Evolutionary conservation across 2,888 invertebrate species (phyloP), one percentile per base, ranked within the genome.

Genomic region (Danaus chrysippus): DNA sequence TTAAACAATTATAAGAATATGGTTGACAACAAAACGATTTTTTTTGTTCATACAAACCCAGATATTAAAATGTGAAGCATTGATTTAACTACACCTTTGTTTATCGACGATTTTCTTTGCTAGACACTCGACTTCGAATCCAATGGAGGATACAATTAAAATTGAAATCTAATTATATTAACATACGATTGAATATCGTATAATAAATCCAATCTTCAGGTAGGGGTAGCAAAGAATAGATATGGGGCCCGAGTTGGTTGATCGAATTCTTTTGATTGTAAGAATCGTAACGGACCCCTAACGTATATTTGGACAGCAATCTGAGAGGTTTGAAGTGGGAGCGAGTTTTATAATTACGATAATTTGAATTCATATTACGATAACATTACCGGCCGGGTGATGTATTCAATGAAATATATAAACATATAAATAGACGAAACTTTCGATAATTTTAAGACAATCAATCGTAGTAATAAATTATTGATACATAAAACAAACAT

Each of bases 281-380:
- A 82, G 82, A 76, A 76, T 77, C 82, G 81, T 87, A 91, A 90
- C 89, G 87, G 86, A 84, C 91, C 89, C 89, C 75, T 34, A 91
- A 90, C 90, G 91, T 87, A 86, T 88, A 89, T 89, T 90, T 89
- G 89, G 90, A 89, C 88, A 89, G 85, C 85, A 87, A 88, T 76
- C 86, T 77, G 87, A 88, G 89, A 88, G 87, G 79, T 82, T 76
- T 90, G 77, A 81, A 91, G 90, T 88, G 85, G 82, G 80, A 83
- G 83, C 82, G 74, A 76, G 80, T 83, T 83, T 88, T 86, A 83
- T 89, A 91, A 91, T 90, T 90, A 88, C 90, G 82, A 87, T 91
- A 88, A 91, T 89, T 89, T 87, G 74, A 67, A 67, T 76, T 83
- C 83, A 87, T 87, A 89, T 86, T 86, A 87, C 85, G 82, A 65